phyloP scores from a whole-genome alignment of 1,140 invertebrate species.

The Nasonia giraulti region DNA sequence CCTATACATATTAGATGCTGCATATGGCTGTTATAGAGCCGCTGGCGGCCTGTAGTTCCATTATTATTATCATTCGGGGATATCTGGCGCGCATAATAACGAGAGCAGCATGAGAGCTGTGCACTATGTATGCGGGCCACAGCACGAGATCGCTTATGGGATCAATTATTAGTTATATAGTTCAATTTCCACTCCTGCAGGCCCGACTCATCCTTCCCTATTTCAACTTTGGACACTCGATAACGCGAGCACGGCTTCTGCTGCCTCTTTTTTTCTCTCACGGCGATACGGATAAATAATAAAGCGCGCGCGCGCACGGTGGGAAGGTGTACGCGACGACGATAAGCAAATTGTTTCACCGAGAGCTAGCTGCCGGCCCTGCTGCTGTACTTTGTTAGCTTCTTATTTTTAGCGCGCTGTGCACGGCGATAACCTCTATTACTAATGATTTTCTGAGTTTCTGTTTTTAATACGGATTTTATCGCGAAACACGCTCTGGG shows the following conservation, averaged over 20 bases:
- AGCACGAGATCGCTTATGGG: slow-evolving; percentile 41
- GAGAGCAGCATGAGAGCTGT: slow-evolving; percentile 33
- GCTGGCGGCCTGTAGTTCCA: slow-evolving; percentile 53
- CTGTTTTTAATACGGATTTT: too few relatives aligned
- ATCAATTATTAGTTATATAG: slow-evolving; percentile 35
- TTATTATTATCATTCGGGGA: slow-evolving; percentile 62
- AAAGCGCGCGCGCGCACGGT: background rate
- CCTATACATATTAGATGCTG: slow-evolving; percentile 14
- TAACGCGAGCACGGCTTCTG: slow-evolving; percentile 6
- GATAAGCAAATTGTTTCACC: slow-evolving; percentile 47
- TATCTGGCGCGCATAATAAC: slow-evolving; percentile 60
- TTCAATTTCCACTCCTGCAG: slow-evolving; percentile 42
- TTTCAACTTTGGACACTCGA: slow-evolving; percentile 38
- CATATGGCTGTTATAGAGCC: background rate
- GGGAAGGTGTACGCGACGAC: background rate
- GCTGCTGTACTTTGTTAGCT: slow-evolving; percentile 26
- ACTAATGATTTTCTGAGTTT: background rate
- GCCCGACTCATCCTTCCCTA: background rate
- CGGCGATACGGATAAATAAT: slow-evolving; percentile 8
- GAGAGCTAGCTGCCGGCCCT: background rate
- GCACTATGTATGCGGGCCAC: slow-evolving; percentile 19
- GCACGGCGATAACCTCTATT: background rate
- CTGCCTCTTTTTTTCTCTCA: background rate
- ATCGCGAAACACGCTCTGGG: too few relatives aligned
- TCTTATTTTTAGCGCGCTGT: background rate